A percentile compares a stretch with the other conserved stretches of the same genome.
phyloP scores from a whole-genome alignment of 2,113 vertebrate species.

The Nematolebias whitei region DNA sequence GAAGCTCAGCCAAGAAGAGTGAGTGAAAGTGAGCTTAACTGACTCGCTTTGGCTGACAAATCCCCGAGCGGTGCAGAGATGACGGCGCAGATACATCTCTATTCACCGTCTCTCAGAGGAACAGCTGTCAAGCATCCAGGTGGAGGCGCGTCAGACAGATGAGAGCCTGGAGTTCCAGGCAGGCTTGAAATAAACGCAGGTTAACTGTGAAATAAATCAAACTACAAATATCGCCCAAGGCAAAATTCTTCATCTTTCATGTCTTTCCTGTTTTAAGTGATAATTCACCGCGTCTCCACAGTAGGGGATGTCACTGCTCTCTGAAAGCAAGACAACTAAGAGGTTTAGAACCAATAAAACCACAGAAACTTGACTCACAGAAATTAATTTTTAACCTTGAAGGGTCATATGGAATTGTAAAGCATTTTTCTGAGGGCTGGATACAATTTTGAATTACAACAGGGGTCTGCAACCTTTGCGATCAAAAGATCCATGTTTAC shows the following conservation, averaged over 20 bases:
- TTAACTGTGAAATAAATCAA: slow-evolving; percentile 39
- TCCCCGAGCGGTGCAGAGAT: slow-evolving; percentile 18
- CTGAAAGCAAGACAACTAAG: background rate
- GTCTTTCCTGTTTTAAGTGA: slow-evolving; percentile 2
- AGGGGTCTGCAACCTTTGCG: too few relatives aligned
- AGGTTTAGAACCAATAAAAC: background rate
- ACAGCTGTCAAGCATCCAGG: slow-evolving; percentile 50
- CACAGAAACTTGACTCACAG: too few relatives aligned
- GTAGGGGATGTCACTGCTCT: background rate
- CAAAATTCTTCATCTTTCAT: slow-evolving; percentile 9
- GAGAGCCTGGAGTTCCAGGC: slow-evolving; percentile 4
- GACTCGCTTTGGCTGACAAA: slow-evolving; percentile 49
- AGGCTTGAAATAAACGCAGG: background rate
- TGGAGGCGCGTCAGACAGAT: slow-evolving; percentile 37
- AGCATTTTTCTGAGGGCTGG: too few relatives aligned
- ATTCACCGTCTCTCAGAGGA: slow-evolving; percentile 26
- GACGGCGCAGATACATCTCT: slow-evolving; percentile 43
- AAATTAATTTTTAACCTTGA: too few relatives aligned
- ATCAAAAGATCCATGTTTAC: too few relatives aligned
- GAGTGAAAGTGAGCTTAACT: slow-evolving; percentile 32
- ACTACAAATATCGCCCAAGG: slow-evolving; percentile 16
- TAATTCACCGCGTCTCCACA: slow-evolving; percentile 1
- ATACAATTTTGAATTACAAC: too few relatives aligned
- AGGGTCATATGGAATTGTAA: too few relatives aligned
- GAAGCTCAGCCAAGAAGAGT: slow-evolving; percentile 26